Percentiles rank a stretch among this genome's conserved stretches.
These are phyloP conservation scores for Chondrilla cf. caribensis DNA, from an alignment of 37 sponge, comb jelly and placozoan species.

Conservation along the genomic window DNA sequence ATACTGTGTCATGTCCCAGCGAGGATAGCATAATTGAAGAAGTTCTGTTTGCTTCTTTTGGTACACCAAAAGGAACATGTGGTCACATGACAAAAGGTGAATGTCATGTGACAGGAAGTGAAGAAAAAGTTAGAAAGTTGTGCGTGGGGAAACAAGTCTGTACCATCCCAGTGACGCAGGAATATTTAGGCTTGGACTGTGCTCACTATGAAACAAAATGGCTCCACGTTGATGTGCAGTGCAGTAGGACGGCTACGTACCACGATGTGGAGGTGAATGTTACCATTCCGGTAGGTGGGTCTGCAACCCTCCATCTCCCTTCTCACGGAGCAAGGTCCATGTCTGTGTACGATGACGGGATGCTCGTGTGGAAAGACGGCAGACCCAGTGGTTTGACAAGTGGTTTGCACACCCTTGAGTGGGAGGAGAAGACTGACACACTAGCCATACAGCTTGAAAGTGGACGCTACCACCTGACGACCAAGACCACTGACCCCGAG, in stretches of 20 bases:
- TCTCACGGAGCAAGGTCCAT: background rate
- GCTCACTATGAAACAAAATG: background rate
- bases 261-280: conserved; percentile 15
- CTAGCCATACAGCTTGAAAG: background rate
- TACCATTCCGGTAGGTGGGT: conserved; percentile 15
- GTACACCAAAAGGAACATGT: conserved; percentile 13
- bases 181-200: background rate
- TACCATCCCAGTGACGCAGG: background rate
- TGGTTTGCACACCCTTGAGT: background rate
- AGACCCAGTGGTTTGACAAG: too few species aligned
- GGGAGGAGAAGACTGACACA: conserved; percentile 5
- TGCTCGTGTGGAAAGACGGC: conserved; percentile 13
- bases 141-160: conserved; percentile 3
- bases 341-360: conserved; percentile 14
- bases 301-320: conserved; percentile 23
- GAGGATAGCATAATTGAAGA: background rate
- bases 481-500: background rate
- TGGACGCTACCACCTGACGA: conserved; percentile 10
- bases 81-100: conserved; percentile 7
- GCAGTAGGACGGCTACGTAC: background rate
- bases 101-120: conserved; percentile 7
- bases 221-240: conserved; percentile 17
- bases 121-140: background rate
- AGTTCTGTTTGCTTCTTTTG: conserved; percentile 27
- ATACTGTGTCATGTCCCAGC: conserved; percentile 11